These are phyloP conservation scores for Eristalis arbustorum DNA, from an alignment of 2,888 invertebrate genomes.

Conservation along the genomic window DNA sequence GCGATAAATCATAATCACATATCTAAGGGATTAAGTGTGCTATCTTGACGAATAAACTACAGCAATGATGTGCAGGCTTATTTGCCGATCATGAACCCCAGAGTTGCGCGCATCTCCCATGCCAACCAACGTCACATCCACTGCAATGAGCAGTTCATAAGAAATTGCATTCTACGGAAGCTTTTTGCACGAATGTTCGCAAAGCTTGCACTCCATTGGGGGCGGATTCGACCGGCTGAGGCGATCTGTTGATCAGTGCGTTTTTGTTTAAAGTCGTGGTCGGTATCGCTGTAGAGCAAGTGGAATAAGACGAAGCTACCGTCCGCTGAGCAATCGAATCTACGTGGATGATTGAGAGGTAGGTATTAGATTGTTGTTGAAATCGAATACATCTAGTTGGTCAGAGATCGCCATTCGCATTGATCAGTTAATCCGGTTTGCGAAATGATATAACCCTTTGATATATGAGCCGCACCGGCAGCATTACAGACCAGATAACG, in stretches of 20 bases:
- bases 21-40: neutral
- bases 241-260: constrained; percentile 16
- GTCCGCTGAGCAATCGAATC: neutral
- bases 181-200: too few species aligned
- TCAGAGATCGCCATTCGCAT: neutral
- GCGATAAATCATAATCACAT: neutral
- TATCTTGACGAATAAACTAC: neutral
- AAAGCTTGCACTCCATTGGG: constrained; percentile 30
- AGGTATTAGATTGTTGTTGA: constrained; percentile 22
- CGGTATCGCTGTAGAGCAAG: neutral
- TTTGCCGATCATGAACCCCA: neutral
- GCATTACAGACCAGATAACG: neutral
- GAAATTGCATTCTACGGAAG: neutral
- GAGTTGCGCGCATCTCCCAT: neutral
- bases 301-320: neutral
- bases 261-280: constrained; percentile 15
- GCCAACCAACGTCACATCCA: neutral
- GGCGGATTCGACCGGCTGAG: constrained; percentile 23
- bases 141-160: neutral
- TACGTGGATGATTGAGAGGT: constrained; percentile 30
- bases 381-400: neutral
- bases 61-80: neutral
- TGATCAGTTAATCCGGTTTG: constrained; percentile 10
- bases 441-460: neutral
- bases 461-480: neutral